phyloP scores from a whole-genome alignment of 2,888 invertebrate species.

The Eulithis prunata region DNA sequence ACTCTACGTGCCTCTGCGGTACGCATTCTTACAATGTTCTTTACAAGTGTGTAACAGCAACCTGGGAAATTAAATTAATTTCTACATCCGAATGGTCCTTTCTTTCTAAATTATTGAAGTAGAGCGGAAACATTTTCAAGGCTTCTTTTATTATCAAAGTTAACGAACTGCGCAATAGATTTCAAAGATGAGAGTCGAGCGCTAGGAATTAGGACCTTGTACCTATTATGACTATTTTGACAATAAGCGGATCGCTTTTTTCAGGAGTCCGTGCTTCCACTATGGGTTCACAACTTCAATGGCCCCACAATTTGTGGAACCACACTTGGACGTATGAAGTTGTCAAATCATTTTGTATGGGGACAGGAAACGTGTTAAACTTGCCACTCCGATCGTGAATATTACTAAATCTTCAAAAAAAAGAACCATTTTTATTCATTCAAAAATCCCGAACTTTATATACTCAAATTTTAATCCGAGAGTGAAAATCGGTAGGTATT shows the following conservation, averaged over 20 bases:
- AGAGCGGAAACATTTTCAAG: constrained; percentile 66
- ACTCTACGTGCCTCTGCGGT: constrained; percentile 25
- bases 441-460: too few relatives aligned
- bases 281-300: too few relatives aligned
- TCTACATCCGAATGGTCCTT: constrained; percentile 35
- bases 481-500: too few relatives aligned
- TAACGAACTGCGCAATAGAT: constrained; percentile 39
- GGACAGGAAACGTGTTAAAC: too few relatives aligned
- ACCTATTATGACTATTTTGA: constrained; percentile 52
- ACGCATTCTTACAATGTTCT: constrained; percentile 34
- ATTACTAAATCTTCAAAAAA: too few relatives aligned
- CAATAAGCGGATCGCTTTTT: constrained; percentile 30
- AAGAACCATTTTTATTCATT: too few relatives aligned
- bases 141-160: constrained; percentile 46
- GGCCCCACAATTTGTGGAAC: too few relatives aligned
- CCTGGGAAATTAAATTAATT: constrained; percentile 52
- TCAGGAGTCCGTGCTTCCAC: too few relatives aligned
- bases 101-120: constrained; percentile 61
- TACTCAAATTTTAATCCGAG: too few relatives aligned
- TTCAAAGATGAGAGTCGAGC: constrained; percentile 26
- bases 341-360: too few relatives aligned
- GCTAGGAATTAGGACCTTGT: constrained; percentile 53
- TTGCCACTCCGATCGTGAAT: too few relatives aligned
- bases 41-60: constrained; percentile 24
- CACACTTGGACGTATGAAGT: too few relatives aligned